Conservation (phyloP, 2,888 invertebrate species). For the Amiota mariae region DNA sequence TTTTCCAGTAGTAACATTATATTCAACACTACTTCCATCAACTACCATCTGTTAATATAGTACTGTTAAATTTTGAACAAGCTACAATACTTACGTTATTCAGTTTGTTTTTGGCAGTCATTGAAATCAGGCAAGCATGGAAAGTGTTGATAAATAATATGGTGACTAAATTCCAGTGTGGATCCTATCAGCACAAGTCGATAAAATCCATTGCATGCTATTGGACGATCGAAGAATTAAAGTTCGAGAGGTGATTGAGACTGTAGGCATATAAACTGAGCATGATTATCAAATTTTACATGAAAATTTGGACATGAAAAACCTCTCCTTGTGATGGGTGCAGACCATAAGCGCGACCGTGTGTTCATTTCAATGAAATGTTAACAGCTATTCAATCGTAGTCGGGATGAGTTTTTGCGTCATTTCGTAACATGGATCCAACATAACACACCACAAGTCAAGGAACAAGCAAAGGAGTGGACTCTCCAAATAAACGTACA, state of each 20-base stretch:
- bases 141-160: too few species aligned
- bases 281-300: background rate
- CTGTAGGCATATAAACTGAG: constrained; percentile 20
- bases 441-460: background rate
- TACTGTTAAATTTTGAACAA: too few species aligned
- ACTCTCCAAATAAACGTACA: too few species aligned
- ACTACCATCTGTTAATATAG: too few species aligned
- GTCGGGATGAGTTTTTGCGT: background rate
- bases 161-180: background rate
- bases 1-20: too few species aligned
- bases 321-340: background rate
- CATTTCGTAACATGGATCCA: background rate
- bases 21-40: too few species aligned
- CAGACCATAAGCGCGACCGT: too few species aligned
- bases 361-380: background rate
- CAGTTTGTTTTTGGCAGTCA: too few species aligned
- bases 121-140: too few species aligned
- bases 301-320: background rate
- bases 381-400: background rate
- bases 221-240: constrained; percentile 20
- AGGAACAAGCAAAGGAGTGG: too few species aligned
- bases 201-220: constrained; percentile 15
- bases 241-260: constrained; percentile 21
- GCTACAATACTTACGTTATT: too few species aligned
- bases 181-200: background rate